Base-by-base conservation (phyloP, 2,888 invertebrate genomes). In the Cryptocheilus praepositus region DNA sequence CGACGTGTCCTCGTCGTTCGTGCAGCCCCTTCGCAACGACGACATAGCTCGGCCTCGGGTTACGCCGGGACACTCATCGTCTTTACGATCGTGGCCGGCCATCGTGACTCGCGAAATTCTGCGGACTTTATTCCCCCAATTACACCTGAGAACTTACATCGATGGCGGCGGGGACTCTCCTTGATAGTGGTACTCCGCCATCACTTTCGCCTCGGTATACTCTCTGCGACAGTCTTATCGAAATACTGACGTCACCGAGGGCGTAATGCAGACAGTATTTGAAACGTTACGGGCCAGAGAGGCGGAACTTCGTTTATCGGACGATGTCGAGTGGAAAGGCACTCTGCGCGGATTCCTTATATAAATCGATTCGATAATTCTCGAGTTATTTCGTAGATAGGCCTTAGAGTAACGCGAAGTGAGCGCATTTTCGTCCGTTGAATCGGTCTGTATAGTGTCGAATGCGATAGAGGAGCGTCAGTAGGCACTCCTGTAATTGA, bases 81-180 rank as follows among this genome's bases (percentile, higher is more conserved):
- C 79, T 79, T 79, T 79, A 79, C 79, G 78, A 79, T 77, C 73
- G 57, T 71, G 56, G 70, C 68, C 53, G 71, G 68, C 52, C 63
- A 66, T 66, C 71, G 66, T 64, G 74, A 67, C 73, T 74, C 74
- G 74, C 73, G 77, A 81, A 85, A 85, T 85, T 81, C 82, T 78
- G 80, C 79, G 81, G 80, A 85, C 86, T 86, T 86, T 84, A 86
- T 86, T 84, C 73, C 76, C 77, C 83, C 85, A 84, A 85, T 86
- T 86, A 86, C 83, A 84, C 81, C 77, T 73, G 82, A 74, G 79
- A 84, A 86, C 82, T 86, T 86, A 84, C 85, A 80, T 70, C 77
- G 69, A 70, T 62, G 64, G 61, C 67, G 64, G 59, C 60, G 53
- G 60, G 64, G 65, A 64, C 64, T 54, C 63, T 67, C 64, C 52